Evolutionary conservation across 1,140 invertebrate species (phyloP), one percentile per base, ranked within the genome.

Genomic region (Nautilus pompilius): DNA sequence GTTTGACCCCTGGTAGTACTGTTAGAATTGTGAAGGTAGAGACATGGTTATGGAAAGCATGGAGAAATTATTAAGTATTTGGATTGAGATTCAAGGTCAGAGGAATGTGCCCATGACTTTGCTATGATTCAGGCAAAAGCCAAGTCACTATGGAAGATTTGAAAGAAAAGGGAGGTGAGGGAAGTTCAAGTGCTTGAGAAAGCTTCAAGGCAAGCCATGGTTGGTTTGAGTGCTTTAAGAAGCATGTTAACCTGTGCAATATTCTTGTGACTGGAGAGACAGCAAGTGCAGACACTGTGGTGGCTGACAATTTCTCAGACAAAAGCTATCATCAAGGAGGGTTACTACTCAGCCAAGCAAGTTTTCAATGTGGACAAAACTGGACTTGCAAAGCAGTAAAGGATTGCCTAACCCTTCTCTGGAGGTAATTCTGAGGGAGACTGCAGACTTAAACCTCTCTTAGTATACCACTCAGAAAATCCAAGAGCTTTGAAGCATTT

Each of bases 171-270:
- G 20, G 45, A 30, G 3, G 48, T 29, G 10, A 34, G 28, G 10
- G 32, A 67, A 56, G 32, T 33, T 15, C 29, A 56, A 34, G 15
- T 49, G 48, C 45, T 72, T 54, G n/a, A n/a, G n/a, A n/a, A n/a
- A n/a, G n/a, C n/a, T 79, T 79, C 64, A 33, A 51, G 32, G 77
- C 77, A 10, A 81, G 77, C 70, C 62, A 67, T 58, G 75, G 81
- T 58, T 82, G 78, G 75, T 82, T 82, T 69, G 62, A 76, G 24
- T 67, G 70, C 30, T 84, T 83, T 67, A 78, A 78, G 68, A 66
- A 72, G 20, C 65, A 72, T 58, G 63, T 64, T 62, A 67, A 68
- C 61, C 55, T 82, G 24, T 66, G 80, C 69, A 81, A 75, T 55
- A 70, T 82, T 41, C 68, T 66, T 57, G 58, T 82, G 32, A 70